phyloP scores from a whole-genome alignment of 2,113 vertebrate species.

The Suncus etruscus region DNA sequence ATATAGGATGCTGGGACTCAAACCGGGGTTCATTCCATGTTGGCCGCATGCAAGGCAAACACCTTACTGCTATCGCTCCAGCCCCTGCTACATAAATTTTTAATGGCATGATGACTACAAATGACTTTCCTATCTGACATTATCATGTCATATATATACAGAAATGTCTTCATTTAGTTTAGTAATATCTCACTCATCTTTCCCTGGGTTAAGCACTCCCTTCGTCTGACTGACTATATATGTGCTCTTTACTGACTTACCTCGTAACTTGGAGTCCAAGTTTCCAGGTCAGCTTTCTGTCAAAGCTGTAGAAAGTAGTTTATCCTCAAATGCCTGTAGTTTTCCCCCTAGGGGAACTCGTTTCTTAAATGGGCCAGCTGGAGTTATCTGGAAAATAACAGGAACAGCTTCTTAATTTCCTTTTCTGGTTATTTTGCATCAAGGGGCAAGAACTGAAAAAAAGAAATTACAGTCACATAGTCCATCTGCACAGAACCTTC shows the following conservation, averaged over 20 bases:
- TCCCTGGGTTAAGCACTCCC: not conserved
- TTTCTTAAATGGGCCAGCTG: not conserved
- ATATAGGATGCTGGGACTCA: too few species aligned
- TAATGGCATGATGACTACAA: not conserved
- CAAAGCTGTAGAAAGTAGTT: not conserved
- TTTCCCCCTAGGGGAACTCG: not conserved
- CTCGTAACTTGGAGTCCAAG: constrained; percentile 41
- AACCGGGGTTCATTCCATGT: too few species aligned
- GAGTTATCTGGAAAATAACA: not conserved
- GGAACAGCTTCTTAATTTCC: constrained; percentile 10
- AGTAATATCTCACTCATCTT: not conserved
- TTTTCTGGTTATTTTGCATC: constrained; percentile 52
- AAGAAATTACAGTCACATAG: constrained; percentile 20
- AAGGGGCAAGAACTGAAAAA: constrained; percentile 54
- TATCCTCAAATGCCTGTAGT: not conserved
- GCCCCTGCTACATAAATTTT: not conserved
- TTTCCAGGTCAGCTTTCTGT: not conserved
- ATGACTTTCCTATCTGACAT: constrained; percentile 13
- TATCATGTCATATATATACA: not conserved
- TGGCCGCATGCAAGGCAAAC: too few species aligned
- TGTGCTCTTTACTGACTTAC: constrained; percentile 29
- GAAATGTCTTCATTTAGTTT: not conserved
- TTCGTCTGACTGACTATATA: not conserved
- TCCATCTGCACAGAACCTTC: not conserved
- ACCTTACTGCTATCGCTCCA: too few species aligned